phyloP scores from a whole-genome alignment of 1,140 invertebrate species.

The Frieseomelitta varia region DNA sequence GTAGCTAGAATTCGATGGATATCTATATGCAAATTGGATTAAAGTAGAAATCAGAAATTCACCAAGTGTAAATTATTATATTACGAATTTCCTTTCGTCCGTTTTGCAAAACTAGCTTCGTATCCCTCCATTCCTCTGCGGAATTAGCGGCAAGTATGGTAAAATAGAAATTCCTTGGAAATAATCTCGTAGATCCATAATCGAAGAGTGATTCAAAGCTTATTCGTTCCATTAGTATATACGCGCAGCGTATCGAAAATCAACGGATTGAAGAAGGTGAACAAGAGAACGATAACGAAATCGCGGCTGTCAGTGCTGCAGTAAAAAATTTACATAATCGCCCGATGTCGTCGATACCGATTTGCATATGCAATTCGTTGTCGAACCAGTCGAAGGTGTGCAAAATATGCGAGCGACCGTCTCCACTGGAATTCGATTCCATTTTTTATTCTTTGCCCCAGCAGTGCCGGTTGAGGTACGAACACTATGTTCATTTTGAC shows the following conservation, averaged over 20 bases:
- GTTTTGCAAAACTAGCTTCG: not conserved
- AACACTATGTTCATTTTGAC: not conserved
- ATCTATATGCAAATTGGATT: not conserved
- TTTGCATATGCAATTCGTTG: conserved; percentile 61
- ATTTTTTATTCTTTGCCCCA: not conserved
- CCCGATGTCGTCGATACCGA: conserved; percentile 51
- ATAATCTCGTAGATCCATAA: not conserved
- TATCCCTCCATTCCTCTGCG: no score
- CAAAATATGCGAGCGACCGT: conserved; percentile 35
- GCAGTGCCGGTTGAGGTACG: not conserved
- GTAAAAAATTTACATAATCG: conserved; percentile 61
- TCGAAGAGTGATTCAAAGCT: not conserved
- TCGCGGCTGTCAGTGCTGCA: conserved; percentile 29
- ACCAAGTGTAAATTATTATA: not conserved
- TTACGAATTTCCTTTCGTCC: not conserved
- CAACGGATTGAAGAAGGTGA: conserved; percentile 25
- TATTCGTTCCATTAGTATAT: not conserved
- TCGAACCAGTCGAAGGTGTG: conserved; percentile 38
- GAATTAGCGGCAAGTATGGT: not conserved
- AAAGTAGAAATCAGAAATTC: not conserved
- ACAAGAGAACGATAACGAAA: conserved; percentile 28
- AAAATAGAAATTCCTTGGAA: not conserved
- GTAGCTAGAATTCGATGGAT: not conserved
- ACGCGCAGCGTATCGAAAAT: not conserved
- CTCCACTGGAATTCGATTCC: conserved; percentile 34